These are phyloP conservation scores for Acrossocheilus wenchowensis DNA, from an alignment of 2,797 vertebrate genomes.

Conservation along the genomic window DNA sequence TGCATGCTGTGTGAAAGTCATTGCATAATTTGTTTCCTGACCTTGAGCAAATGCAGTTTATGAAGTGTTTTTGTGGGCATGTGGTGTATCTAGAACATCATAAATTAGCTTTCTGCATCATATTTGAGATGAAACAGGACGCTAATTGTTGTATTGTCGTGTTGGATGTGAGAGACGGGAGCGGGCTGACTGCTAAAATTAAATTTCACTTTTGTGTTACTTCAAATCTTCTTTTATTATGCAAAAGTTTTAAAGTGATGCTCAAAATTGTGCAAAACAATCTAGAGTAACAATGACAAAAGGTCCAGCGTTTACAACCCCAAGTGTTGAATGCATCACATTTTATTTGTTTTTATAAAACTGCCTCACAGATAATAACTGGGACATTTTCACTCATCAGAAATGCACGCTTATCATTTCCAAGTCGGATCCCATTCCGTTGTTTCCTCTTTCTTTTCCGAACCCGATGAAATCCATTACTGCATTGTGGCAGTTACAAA, in stretches of 20 bases:
- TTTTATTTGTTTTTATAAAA: slow-evolving; percentile 59
- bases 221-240: slow-evolving; percentile 32
- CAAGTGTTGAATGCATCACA: slow-evolving; percentile 49
- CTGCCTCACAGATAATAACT: slow-evolving; percentile 48
- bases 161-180: slow-evolving; percentile 1
- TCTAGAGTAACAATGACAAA: slow-evolving; percentile 49
- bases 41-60: no score
- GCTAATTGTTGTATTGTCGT: not conserved
- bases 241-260: slow-evolving; percentile 37
- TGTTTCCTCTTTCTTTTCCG: slow-evolving; percentile 52
- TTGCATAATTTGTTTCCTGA: not conserved
- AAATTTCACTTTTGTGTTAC: slow-evolving; percentile 38
- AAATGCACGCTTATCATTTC: slow-evolving; percentile 54
- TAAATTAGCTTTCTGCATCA: not conserved
- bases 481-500: slow-evolving; percentile 63
- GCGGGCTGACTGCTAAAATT: not conserved
- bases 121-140: not conserved
- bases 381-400: slow-evolving; percentile 52
- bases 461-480: slow-evolving; percentile 63
- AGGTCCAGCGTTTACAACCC: slow-evolving; percentile 44
- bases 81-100: not conserved
- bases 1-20: not conserved
- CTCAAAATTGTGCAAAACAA: slow-evolving; percentile 31
- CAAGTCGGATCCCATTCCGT: slow-evolving; percentile 39
- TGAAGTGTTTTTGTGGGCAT: not conserved